Conservation (phyloP, 2,888 invertebrate genomes). For the Dromius quadrimaculatus region DNA sequence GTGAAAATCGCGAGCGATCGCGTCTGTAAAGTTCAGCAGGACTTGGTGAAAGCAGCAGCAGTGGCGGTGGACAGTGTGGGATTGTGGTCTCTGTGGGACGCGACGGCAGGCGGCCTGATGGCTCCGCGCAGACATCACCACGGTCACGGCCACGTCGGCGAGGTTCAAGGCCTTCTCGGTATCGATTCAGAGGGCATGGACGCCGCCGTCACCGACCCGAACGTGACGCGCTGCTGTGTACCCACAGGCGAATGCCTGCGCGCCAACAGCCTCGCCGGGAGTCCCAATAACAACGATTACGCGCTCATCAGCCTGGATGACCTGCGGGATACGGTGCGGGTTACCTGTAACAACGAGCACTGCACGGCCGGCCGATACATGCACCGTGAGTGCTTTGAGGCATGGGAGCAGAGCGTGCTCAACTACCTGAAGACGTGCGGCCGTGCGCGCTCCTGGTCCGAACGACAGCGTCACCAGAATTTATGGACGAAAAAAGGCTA, state of each 20-base stretch:
- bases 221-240: constrained; percentile 81
- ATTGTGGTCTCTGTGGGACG: constrained; percentile 58
- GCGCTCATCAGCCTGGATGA: constrained; percentile 75
- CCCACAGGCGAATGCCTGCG: constrained; percentile 86
- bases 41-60: background rate
- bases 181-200: constrained; percentile 61
- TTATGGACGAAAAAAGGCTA: constrained; percentile 98
- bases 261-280: constrained; percentile 64
- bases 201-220: constrained; percentile 65
- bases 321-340: constrained; percentile 85
- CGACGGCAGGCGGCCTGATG: constrained; percentile 60
- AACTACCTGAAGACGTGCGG: constrained; percentile 92
- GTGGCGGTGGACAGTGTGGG: constrained; percentile 2
- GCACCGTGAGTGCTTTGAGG: constrained; percentile 96
- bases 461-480: constrained; percentile 93
- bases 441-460: constrained; percentile 93
- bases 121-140: constrained; percentile 70
- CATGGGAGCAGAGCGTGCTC: constrained; percentile 92
- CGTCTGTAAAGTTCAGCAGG: background rate
- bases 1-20: constrained; percentile 29
- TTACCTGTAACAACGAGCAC: constrained; percentile 94
- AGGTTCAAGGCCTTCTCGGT: constrained; percentile 65
- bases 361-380: constrained; percentile 91
- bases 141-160: constrained; percentile 59
- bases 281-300: constrained; percentile 65